Percentiles rank a stretch among this genome's conserved stretches.
Conservation (phyloP, 2,797 vertebrate species). For the Tinamus major region DNA sequence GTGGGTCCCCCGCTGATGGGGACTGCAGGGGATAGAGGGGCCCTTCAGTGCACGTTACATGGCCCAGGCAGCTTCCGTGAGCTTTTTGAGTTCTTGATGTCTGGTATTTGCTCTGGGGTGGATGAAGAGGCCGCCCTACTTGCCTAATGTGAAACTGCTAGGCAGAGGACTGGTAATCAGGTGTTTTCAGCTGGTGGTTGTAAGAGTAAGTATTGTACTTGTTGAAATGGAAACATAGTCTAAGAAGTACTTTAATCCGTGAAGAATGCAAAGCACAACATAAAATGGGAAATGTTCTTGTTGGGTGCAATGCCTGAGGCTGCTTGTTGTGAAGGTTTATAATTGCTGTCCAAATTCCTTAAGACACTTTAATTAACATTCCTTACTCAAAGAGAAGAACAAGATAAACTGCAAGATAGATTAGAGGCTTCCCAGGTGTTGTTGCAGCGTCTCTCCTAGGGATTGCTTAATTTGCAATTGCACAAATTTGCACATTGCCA, state of each 20-base stretch:
- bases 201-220: background rate
- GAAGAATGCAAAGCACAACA: background rate
- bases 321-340: background rate
- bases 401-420: conserved; percentile 29
- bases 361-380: conserved; percentile 30
- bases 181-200: background rate
- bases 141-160: background rate
- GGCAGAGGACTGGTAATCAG: background rate
- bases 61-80: background rate
- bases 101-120: background rate
- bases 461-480: background rate
- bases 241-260: background rate
- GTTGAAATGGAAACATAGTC: background rate
- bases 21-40: background rate
- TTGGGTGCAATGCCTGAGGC: background rate
- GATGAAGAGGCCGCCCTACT: background rate
- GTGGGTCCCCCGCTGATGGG: background rate
- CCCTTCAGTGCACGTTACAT: fast-evolving
- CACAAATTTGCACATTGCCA: background rate
- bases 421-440: conserved; percentile 13
- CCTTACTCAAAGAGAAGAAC: background rate
- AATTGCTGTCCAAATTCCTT: conserved; percentile 20
- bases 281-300: background rate
- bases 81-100: background rate
- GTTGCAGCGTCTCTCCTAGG: background rate